Conservation (phyloP, 2,113 vertebrate species). For the Eurypyga helias region DNA sequence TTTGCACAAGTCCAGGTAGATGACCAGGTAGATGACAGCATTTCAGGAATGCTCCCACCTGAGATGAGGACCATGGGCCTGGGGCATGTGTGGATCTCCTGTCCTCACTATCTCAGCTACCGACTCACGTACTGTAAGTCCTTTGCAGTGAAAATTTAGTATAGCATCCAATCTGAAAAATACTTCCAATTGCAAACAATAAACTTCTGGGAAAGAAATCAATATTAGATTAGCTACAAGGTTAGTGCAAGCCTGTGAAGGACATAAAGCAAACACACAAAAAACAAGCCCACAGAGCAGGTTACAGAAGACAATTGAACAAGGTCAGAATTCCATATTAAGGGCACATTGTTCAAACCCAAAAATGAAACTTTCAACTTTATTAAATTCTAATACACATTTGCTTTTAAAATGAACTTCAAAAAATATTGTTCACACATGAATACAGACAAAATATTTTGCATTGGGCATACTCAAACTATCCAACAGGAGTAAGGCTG, state of each 20-base stretch:
- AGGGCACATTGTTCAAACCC: neutral
- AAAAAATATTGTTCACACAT: neutral
- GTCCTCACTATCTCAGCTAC: neutral
- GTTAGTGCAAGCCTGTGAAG: neutral
- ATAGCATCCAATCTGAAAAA: slow-evolving; percentile 27
- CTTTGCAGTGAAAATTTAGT: neutral
- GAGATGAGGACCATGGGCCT: neutral
- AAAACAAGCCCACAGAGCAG: neutral
- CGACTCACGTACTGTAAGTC: neutral
- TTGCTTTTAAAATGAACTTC: neutral
- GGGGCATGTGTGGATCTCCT: neutral
- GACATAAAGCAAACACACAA: neutral
- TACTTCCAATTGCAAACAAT: slow-evolving; percentile 13
- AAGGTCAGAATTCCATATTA: neutral
- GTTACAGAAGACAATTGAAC: neutral
- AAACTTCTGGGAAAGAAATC: slow-evolving; percentile 40
- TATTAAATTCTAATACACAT: neutral
- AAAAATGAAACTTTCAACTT: neutral
- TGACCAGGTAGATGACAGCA: no score
- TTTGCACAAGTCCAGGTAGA: no score
- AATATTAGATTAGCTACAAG: slow-evolving; percentile 26
- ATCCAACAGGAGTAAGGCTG: neutral
- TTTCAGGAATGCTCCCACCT: neutral
- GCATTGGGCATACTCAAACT: neutral
- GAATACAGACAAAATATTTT: neutral